Conservation (phyloP, 1,140 invertebrate species). For the Diorhabda carinulata region DNA sequence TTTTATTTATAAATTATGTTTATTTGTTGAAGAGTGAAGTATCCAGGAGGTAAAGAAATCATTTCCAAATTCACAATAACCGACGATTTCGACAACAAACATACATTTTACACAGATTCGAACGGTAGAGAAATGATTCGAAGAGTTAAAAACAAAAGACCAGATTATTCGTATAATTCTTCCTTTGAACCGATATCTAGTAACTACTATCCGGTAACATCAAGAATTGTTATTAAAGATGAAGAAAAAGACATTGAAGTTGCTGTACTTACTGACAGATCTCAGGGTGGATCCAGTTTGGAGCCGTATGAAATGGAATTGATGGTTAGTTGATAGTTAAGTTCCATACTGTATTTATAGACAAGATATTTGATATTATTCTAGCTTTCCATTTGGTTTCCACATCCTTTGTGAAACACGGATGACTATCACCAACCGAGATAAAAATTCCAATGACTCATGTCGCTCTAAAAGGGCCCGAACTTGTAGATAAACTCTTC, state of each 20-base stretch:
- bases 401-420: no score
- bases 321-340: constrained; percentile 52
- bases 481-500: no score
- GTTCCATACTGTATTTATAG: no score
- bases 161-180: constrained; percentile 67
- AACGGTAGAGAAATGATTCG: constrained; percentile 64
- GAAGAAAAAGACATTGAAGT: constrained; percentile 50
- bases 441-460: no score
- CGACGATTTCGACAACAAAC: constrained; percentile 49
- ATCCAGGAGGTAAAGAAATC: constrained; percentile 58
- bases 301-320: constrained; percentile 68
- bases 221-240: constrained; percentile 57
- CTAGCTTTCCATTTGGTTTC: no score
- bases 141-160: constrained; percentile 65
- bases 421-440: no score
- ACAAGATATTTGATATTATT: no score
- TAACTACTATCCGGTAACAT: constrained; percentile 92
- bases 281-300: constrained; percentile 80
- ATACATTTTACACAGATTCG: constrained; percentile 64
- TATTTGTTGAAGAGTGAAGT: constrained; percentile 28
- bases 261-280: constrained; percentile 67
- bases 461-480: no score
- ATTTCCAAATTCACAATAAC: constrained; percentile 49
- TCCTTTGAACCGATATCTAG: constrained; percentile 69
- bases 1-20: no score